A percentile compares a stretch with the other conserved stretches of the same genome.
phyloP scores from a whole-genome alignment of 2,797 vertebrate genomes.

The Urocyon cinereoargenteus region DNA sequence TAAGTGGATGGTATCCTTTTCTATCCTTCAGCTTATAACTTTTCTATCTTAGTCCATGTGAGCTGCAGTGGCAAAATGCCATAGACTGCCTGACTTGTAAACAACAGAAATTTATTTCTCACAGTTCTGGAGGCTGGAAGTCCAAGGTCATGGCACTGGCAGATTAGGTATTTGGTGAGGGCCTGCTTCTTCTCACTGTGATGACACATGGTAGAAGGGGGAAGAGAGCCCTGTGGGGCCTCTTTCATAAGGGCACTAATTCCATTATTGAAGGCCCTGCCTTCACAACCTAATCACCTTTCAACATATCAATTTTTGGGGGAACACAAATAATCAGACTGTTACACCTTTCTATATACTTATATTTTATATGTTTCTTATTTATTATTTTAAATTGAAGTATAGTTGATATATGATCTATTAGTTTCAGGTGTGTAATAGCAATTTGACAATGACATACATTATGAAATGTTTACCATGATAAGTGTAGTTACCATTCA shows the following conservation, averaged over 20 bases:
- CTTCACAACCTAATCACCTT: not conserved
- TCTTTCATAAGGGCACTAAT: not conserved
- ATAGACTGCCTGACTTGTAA: not conserved
- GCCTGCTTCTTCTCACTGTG: not conserved
- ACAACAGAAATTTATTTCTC: not conserved
- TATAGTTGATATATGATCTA: not conserved
- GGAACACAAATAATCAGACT: not conserved
- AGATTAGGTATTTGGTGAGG: not conserved
- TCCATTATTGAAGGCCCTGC: not conserved
- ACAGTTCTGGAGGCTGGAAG: not conserved
- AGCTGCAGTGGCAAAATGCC: not conserved
- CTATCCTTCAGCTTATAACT: not conserved
- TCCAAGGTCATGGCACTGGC: not conserved
- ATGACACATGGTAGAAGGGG: not conserved
- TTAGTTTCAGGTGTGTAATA: no score
- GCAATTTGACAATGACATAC: no score
- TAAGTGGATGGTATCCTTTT: not conserved
- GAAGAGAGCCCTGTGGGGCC: not conserved
- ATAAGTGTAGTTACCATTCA: no score
- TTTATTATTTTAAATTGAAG: not conserved
- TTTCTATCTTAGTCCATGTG: not conserved
- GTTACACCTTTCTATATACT: not conserved
- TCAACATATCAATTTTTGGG: not conserved
- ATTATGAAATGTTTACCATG: no score
- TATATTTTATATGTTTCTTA: not conserved